Evolutionary conservation across 2,888 invertebrate species (phyloP), one percentile per base, ranked within the genome.

Genomic region (Trileptium ribeirensis): DNA sequence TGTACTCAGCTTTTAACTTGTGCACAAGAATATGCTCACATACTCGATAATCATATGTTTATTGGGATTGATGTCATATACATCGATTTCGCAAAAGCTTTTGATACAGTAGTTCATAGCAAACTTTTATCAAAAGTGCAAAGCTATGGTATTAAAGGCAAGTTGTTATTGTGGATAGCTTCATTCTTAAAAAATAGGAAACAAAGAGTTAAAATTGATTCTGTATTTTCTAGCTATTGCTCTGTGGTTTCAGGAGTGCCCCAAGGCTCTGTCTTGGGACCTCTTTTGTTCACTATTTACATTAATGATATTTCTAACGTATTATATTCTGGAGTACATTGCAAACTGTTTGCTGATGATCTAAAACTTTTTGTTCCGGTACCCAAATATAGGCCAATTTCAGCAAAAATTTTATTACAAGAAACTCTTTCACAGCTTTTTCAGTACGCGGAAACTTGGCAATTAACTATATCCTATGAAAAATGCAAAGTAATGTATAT

Each of bases 221-320:
- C 31, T 70, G 31, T 36, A 33, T 70, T 33, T 36, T 70, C 70
- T 70, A 36, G 36, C 70, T 70, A 29, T 70, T 70, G 31, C 36
- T 24, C 51, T 51, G 51, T 51, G 51, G 51, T 51, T 29, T 70
- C 70, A 33, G 70, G 70, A 70, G 70, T 70, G 70, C 70, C 70
- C 70, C 70, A 70, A 70, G 70, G 70, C 51, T 51, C 51, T 8
- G 51, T 51, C 51, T 51, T 51, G 51, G 51, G 51, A 51, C 51
- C 51, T 51, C 51, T 51, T 51, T 51, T 51, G 51, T 51, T 51
- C 51, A 51, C 51, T 51, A 51, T 51, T 51, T 51, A 51, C 24
- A 51, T 51, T 24, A 51, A 51, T 51, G 51, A 51, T 51, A 51
- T 51, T 24, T 51, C 51, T 51, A 51, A 51, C 24, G 24, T 51